Conservation (phyloP, 2,797 vertebrate genomes). For the Peromyscus nudipes region DNA sequence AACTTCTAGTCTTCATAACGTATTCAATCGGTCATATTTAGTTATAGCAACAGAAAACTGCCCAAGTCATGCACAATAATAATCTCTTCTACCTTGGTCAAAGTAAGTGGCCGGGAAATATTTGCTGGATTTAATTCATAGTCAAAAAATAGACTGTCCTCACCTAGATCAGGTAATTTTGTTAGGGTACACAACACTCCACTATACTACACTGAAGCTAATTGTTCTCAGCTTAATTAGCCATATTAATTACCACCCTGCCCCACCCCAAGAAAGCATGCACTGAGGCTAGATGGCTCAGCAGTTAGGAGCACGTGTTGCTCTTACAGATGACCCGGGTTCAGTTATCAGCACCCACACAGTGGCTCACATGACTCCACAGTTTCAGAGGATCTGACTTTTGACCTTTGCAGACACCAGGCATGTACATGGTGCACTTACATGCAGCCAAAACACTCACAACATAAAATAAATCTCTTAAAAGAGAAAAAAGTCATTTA, state of each 20-base stretch:
- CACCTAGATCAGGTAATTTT: background rate
- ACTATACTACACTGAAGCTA: background rate
- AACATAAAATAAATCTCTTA: background rate
- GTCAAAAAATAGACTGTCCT: background rate
- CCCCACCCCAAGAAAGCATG: background rate
- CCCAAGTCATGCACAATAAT: background rate
- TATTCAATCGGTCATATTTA: background rate
- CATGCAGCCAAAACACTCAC: background rate
- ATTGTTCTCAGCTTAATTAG: background rate
- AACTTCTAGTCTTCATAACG: background rate
- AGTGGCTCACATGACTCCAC: background rate
- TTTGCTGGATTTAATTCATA: background rate
- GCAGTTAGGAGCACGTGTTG: background rate
- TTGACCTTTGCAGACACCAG: background rate
- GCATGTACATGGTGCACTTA: background rate
- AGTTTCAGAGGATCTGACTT: background rate
- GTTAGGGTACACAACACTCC: background rate
- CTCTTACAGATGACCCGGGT: background rate
- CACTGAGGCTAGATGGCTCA: background rate
- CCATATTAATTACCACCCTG: background rate
- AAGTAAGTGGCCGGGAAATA: background rate
- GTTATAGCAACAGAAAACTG: background rate
- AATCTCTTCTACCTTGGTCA: background rate
- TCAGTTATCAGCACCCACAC: background rate
- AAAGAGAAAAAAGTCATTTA: background rate